Percentiles rank a stretch among this genome's conserved stretches.
Evolutionary conservation across 2,888 invertebrate species (phyloP).

Genomic region (Elegia similella): DNA sequence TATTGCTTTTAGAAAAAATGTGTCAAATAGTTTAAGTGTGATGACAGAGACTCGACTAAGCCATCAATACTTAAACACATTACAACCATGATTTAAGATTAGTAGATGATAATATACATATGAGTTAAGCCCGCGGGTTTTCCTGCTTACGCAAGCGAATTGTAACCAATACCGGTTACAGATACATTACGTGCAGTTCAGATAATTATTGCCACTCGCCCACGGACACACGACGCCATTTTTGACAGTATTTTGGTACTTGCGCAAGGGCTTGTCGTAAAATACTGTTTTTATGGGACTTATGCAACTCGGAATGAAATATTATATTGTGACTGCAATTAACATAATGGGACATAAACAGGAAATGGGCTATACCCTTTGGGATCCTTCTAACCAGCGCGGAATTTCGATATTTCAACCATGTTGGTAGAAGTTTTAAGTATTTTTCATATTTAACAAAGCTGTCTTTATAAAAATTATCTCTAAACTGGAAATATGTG

Average conservation of each 20-base stretch:
- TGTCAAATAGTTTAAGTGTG: too few relatives aligned
- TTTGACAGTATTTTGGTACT: constrained; percentile 6
- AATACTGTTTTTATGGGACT: background rate
- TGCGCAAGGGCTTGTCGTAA: constrained; percentile 4
- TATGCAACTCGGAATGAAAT: background rate
- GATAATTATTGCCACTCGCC: background rate
- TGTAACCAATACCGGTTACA: constrained; percentile 1
- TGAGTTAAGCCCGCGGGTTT: background rate
- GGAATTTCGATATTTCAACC: too few relatives aligned
- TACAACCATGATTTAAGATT: background rate
- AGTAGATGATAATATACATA: background rate
- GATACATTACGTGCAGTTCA: constrained; percentile 2
- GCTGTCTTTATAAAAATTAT: too few relatives aligned
- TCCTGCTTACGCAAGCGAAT: constrained; percentile 6
- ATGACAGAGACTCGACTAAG: too few relatives aligned
- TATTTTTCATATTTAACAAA: too few relatives aligned
- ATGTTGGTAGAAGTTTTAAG: too few relatives aligned
- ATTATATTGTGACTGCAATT: background rate
- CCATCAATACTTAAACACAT: too few relatives aligned
- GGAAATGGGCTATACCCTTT: background rate
- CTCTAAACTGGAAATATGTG: too few relatives aligned
- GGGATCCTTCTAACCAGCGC: background rate
- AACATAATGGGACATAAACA: background rate
- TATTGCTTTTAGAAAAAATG: too few relatives aligned
- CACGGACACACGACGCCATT: constrained; percentile 1